Evolutionary conservation across 2,888 invertebrate genomes (phyloP).

Genomic region (Eupsilia transversa): DNA sequence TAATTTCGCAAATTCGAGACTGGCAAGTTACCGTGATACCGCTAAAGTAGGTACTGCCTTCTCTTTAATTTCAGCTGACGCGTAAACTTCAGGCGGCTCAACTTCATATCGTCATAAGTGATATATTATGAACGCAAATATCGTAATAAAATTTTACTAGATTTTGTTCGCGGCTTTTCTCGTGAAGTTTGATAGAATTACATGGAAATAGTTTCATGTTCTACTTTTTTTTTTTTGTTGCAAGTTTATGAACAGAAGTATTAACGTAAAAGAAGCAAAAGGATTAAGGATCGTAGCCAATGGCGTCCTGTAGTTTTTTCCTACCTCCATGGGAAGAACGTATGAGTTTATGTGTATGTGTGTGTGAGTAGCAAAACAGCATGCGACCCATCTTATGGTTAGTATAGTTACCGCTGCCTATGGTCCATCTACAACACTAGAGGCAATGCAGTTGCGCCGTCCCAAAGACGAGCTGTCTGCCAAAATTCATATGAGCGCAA

Average conservation of each 20-base stretch:
- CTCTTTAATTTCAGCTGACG: constrained; percentile 75
- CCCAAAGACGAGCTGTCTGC: neutral
- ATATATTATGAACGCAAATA: constrained; percentile 49
- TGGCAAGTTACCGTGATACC: constrained; percentile 50
- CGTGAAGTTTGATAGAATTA: neutral
- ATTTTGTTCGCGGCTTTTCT: constrained; percentile 4
- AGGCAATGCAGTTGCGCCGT: too few relatives aligned
- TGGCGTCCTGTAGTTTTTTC: neutral
- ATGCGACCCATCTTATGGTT: neutral
- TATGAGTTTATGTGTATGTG: neutral
- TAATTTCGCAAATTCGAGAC: constrained; percentile 14
- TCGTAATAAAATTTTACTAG: constrained; percentile 28
- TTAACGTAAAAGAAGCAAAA: neutral
- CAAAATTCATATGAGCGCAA: neutral
- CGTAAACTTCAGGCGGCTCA: constrained; percentile 70
- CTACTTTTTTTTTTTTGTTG: neutral
- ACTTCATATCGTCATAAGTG: constrained; percentile 54
- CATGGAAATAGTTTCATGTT: neutral
- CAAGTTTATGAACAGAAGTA: neutral
- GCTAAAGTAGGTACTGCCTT: constrained; percentile 44
- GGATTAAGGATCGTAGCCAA: neutral
- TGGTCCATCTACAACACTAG: neutral
- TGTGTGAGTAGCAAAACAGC: neutral
- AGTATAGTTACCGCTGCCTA: neutral
- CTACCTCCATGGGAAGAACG: neutral